Evolutionary conservation across 2,888 invertebrate species (phyloP).

Genomic region (Cantharis flavilabris): DNA sequence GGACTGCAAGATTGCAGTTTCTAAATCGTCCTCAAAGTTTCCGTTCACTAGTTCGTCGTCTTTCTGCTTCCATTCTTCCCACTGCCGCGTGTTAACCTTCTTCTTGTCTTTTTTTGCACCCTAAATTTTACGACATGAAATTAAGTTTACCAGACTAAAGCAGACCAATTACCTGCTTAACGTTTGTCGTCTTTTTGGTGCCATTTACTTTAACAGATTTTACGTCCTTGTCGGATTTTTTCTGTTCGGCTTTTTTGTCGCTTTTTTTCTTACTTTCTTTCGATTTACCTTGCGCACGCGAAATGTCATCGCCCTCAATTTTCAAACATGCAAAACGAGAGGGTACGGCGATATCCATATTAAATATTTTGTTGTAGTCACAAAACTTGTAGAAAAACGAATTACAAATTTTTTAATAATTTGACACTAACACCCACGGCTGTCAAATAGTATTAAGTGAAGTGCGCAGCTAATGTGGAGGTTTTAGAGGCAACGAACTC

Average conservation of each 20-base stretch:
- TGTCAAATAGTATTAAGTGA: not conserved
- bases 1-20: slow-evolving; percentile 74
- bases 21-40: slow-evolving; percentile 61
- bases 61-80: slow-evolving; percentile 76
- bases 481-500: not conserved
- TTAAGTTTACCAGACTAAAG: not conserved
- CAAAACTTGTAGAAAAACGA: not conserved
- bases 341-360: slow-evolving; percentile 69
- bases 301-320: slow-evolving; percentile 72
- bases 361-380: slow-evolving; percentile 10
- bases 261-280: slow-evolving; percentile 45
- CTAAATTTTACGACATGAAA: not conserved
- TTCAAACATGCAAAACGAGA: slow-evolving; percentile 76
- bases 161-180: slow-evolving; percentile 5
- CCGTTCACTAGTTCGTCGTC: slow-evolving; percentile 70
- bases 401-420: not conserved
- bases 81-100: slow-evolving; percentile 63
- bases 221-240: slow-evolving; percentile 28
- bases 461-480: not conserved
- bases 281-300: slow-evolving; percentile 52
- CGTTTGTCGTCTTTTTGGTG: slow-evolving; percentile 7
- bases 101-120: slow-evolving; percentile 49
- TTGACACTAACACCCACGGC: not conserved
- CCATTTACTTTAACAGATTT: slow-evolving; percentile 12
- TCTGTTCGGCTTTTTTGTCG: slow-evolving; percentile 29